phyloP scores from a whole-genome alignment of 2,113 vertebrate species.

The Cebus imitator region DNA sequence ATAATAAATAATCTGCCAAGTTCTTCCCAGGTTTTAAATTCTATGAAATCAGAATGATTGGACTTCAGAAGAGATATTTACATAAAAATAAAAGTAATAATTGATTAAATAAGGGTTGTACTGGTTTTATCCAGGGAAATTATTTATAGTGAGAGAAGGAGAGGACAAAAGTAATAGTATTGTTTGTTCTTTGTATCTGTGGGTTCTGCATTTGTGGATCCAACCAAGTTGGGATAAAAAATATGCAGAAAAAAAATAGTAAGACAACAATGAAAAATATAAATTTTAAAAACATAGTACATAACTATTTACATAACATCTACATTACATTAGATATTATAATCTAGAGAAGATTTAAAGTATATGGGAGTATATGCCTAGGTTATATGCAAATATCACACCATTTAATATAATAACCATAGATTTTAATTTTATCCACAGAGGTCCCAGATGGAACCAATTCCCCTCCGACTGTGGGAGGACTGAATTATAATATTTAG shows the following conservation, averaged over 20 bases:
- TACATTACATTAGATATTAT: neutral
- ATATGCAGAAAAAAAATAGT: neutral
- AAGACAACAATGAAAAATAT: neutral
- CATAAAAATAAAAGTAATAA: neutral
- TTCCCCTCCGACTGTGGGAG: neutral
- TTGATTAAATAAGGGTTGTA: neutral
- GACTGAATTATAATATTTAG: neutral
- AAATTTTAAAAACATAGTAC: neutral
- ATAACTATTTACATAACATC: neutral
- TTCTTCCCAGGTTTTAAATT: constrained; percentile 11
- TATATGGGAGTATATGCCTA: neutral
- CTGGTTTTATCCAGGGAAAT: neutral
- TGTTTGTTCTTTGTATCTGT: neutral
- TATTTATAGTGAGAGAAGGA: neutral
- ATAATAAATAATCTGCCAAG: neutral
- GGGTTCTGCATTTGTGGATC: neutral
- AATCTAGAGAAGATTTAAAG: neutral
- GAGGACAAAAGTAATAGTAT: neutral
- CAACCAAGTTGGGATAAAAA: neutral
- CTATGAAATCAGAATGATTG: neutral
- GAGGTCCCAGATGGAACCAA: neutral
- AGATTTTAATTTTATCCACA: neutral
- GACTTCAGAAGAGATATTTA: neutral
- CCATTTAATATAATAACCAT: neutral
- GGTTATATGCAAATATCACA: neutral